phyloP scores from a whole-genome alignment of 1,140 invertebrate species.

The Hyposmocoma kahamanoa region DNA sequence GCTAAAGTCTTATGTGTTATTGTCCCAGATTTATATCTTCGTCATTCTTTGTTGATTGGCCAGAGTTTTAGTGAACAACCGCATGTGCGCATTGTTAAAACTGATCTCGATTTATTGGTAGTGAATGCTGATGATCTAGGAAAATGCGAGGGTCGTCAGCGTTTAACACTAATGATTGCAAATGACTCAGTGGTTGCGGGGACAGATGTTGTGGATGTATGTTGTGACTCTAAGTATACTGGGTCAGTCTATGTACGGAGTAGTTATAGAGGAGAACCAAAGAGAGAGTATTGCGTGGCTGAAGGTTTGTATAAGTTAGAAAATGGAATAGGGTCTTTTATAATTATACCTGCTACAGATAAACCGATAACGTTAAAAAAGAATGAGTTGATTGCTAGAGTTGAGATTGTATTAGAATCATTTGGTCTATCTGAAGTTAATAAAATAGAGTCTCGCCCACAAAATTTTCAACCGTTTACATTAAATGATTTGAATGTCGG shows the following conservation, averaged over 20 bases:
- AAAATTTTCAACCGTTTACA: neutral
- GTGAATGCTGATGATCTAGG: neutral
- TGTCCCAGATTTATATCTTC: neutral
- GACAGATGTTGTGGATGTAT: neutral
- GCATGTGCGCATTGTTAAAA: slow-evolving; percentile 6
- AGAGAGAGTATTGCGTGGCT: slow-evolving; percentile 1
- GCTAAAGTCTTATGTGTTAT: slow-evolving; percentile 5
- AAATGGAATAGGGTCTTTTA: neutral
- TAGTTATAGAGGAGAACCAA: slow-evolving; percentile 1
- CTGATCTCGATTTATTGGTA: slow-evolving; percentile 1
- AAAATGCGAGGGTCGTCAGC: too few relatives aligned
- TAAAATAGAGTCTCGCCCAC: too few relatives aligned
- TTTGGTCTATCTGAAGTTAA: slow-evolving; percentile 2
- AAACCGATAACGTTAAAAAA: slow-evolving; percentile 1
- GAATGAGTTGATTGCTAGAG: slow-evolving; percentile 2
- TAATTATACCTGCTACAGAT: neutral
- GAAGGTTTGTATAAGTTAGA: slow-evolving; percentile 1
- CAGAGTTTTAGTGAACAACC: slow-evolving; percentile 7
- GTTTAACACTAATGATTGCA: neutral
- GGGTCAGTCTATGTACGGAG: slow-evolving; percentile 3
- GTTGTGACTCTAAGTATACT: neutral
- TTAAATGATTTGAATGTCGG: slow-evolving; percentile 4
- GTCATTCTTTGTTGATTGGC: slow-evolving; percentile 3
- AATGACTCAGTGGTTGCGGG: neutral
- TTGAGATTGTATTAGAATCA: slow-evolving; percentile 2